Conservation (phyloP, 53 echinoderm and acorn worm species). For the Henricia sp. region DNA sequence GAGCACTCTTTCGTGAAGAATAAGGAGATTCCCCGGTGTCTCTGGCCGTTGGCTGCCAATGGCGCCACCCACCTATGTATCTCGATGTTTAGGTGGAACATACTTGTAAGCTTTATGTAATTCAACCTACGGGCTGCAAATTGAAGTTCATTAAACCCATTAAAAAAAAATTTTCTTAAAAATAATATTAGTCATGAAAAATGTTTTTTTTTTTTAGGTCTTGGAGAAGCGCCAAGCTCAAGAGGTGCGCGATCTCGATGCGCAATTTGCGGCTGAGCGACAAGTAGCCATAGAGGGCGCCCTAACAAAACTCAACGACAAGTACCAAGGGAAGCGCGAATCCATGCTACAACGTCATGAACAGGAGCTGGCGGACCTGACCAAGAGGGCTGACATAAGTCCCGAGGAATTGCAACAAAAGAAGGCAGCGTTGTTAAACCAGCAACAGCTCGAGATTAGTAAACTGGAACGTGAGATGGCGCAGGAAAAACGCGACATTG, state of each 20-base stretch:
- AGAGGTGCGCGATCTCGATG: slow-evolving; percentile 81
- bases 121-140: too few species aligned
- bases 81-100: too few species aligned
- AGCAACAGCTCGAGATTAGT: slow-evolving; percentile 91
- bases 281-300: slow-evolving; percentile 89
- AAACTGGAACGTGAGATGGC: slow-evolving; percentile 85
- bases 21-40: too few species aligned
- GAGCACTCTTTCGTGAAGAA: too few species aligned
- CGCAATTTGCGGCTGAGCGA: slow-evolving; percentile 92
- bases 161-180: too few species aligned
- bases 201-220: slow-evolving; percentile 58
- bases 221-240: slow-evolving; percentile 94
- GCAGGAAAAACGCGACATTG: slow-evolving; percentile 80
- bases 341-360: slow-evolving; percentile 87
- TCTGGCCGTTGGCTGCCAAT: too few species aligned
- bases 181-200: too few species aligned
- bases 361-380: slow-evolving; percentile 86
- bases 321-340: slow-evolving; percentile 84
- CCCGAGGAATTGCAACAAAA: slow-evolving; percentile 78
- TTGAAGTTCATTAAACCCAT: too few species aligned
- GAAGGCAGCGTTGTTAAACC: slow-evolving; percentile 85
- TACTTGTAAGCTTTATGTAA: too few species aligned
- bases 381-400: slow-evolving; percentile 68
- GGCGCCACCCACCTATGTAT: too few species aligned
- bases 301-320: slow-evolving; percentile 88